These are phyloP conservation scores for Dendrolimus houi DNA, from an alignment of 2,888 invertebrate species.

Conservation along the genomic window DNA sequence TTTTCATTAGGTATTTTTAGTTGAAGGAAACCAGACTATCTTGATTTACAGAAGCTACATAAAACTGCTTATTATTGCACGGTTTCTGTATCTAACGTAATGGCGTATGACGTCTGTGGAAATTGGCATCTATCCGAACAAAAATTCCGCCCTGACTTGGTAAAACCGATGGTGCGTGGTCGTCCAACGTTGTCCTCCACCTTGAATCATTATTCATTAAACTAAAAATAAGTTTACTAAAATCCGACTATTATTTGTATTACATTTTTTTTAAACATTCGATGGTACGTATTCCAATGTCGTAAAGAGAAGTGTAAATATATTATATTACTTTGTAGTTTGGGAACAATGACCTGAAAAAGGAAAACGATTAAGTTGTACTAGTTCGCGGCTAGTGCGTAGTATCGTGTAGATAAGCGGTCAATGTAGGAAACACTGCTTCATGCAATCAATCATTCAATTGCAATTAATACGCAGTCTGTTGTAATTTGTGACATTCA, in stretches of 20 bases:
- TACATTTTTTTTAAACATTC: no score
- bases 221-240: no score
- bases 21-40: conserved; percentile 10
- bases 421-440: conserved; percentile 37
- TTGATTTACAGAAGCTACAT: conserved; percentile 11
- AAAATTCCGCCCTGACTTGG: conserved; percentile 36
- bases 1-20: no score
- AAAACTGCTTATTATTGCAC: neutral
- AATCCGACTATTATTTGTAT: no score
- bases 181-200: conserved; percentile 29
- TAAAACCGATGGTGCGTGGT: conserved; percentile 30
- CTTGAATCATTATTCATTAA: conserved; percentile 14
- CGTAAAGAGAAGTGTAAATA: no score
- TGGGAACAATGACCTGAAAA: neutral
- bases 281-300: neutral
- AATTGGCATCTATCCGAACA: conserved; percentile 32
- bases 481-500: conserved; percentile 10
- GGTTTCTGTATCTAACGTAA: conserved; percentile 6
- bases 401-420: conserved; percentile 56
- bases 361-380: neutral
- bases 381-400: conserved; percentile 33
- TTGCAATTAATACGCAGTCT: conserved; percentile 10
- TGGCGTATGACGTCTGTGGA: conserved; percentile 20
- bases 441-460: conserved; percentile 12
- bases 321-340: neutral